Evolutionary conservation across 2,888 invertebrate species (phyloP), one percentile per base, ranked within the genome.

Genomic region (Erebia ligea): DNA sequence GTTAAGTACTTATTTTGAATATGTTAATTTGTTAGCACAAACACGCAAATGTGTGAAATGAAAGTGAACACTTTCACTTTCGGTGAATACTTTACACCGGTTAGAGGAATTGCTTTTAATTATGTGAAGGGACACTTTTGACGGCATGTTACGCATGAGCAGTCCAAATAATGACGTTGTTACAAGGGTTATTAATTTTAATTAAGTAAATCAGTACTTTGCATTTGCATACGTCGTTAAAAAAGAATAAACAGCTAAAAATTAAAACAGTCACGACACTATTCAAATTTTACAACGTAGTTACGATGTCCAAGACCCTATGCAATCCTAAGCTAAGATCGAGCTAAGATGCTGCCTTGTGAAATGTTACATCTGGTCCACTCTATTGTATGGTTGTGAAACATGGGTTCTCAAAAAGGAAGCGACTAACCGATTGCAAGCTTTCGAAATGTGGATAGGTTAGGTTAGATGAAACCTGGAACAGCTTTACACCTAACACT

Each of bases 91-190:
- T 5, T 34, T 34, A 34, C 70, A 42, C 21, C 42, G 58, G 19
- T 42, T 52, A 50, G 34, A 19, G 21, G 58, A 63, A 71, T 73
- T 71, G 71, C 68, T 71, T 57, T 69, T 69, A 66, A 54, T 71
- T 73, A 68, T 67, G 48, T 15, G 61, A 73, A 73, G 73, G 73
- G 68, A 73, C 64, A 50, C 21, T 71, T n/a, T n/a, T 17, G 50
- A 54, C 11, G 4, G 10, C 4, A 17, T 25, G 34, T 52, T 25
- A 64, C 19, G 54, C 52, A 64, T 48, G 54, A 52, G 17, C 17
- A 52, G 17, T 40, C 21, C 21, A 52, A 54, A n/a, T 17, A 50
- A 48, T 50, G 42, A n/a, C 10, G 61, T 45, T 52, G 52, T 52
- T 17, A 52, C 17, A 1, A 19, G 54, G 54, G 19, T 54, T 54